phyloP scores from a whole-genome alignment of 2,797 vertebrate genomes.

The Manis crassicaudata region DNA sequence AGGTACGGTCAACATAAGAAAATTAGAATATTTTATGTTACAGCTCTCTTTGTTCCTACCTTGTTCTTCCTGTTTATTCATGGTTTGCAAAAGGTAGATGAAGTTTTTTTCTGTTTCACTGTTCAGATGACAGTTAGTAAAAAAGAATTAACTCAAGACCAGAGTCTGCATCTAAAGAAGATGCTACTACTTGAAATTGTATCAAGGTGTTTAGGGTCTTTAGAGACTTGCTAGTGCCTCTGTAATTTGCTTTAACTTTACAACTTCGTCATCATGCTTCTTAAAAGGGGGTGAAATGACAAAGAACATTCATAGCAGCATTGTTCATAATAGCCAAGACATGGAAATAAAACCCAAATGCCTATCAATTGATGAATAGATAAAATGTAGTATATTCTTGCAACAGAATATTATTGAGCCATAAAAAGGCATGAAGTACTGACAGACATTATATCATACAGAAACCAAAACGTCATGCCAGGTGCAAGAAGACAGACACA shows the following conservation, averaged over 20 bases:
- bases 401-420: slow-evolving; percentile 38
- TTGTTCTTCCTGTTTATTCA: neutral
- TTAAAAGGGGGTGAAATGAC: neutral
- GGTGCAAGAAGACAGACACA: neutral
- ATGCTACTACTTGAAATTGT: neutral
- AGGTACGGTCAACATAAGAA: neutral
- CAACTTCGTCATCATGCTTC: neutral
- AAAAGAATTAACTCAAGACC: slow-evolving; percentile 37
- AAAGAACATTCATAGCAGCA: neutral
- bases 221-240: neutral
- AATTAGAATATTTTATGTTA: slow-evolving; percentile 11
- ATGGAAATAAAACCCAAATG: neutral
- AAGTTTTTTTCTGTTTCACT: slow-evolving; percentile 9
- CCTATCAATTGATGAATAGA: neutral
- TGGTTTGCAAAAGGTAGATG: slow-evolving; percentile 4
- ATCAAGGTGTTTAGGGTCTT: neutral
- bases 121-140: slow-evolving; percentile 9
- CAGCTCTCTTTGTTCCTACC: neutral
- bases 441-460: neutral
- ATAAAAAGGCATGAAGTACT: neutral
- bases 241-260: slow-evolving; percentile 49
- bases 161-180: neutral
- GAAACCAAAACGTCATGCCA: slow-evolving; percentile 12
- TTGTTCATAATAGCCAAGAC: slow-evolving; percentile 22
- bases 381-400: slow-evolving; percentile 27